Base-by-base conservation (phyloP, 2,888 invertebrate genomes). In the Phengaris arion region DNA sequence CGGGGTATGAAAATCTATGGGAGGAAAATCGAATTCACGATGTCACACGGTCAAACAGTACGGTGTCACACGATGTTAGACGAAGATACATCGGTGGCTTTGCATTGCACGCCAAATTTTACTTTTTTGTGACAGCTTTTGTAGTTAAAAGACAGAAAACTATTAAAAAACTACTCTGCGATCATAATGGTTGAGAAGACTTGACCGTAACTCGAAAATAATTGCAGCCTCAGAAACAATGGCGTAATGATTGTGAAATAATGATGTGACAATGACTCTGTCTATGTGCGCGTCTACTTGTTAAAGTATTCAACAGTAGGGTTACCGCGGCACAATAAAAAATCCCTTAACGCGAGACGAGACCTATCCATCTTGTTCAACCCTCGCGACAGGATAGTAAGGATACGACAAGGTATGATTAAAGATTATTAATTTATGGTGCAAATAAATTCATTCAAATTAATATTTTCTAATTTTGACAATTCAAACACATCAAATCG, bases 301-400 rank as follows among this genome's bases (percentile, higher is more conserved):
- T 92, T 93, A 85, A 92, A 89, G 85, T 89, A 93, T 93, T 91
- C 90, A 91, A 82, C 82, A 82, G 77, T 84, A 86, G 89, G 91
- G 89, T 86, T 84, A 86, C 82, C 85, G 90, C 90, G 91, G 89
- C 93, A 93, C 93, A 93, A 93, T 93, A 93, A 93, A 93, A 92
- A 92, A 92, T 90, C 92, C 93, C 92, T 93, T 92, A 91, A 88
- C 89, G 86, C 87, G 85, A 89, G 88, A 90, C 91, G 91, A 90
- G 88, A 90, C 92, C 86, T 88, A 92, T 93, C 83, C 91, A 89
- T 93, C 93, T 93, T 93, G 88, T 88, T 90, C 85, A 85, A 88
- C 90, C 89, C 89, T 88, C 79, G 85, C 83, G 86, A 85, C 86
- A 85, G 82, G 80, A 80, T 76, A 59, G 54, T 82, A 74, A 86